Base-by-base conservation (phyloP, 1,140 invertebrate genomes). In the Musca domestica region DNA sequence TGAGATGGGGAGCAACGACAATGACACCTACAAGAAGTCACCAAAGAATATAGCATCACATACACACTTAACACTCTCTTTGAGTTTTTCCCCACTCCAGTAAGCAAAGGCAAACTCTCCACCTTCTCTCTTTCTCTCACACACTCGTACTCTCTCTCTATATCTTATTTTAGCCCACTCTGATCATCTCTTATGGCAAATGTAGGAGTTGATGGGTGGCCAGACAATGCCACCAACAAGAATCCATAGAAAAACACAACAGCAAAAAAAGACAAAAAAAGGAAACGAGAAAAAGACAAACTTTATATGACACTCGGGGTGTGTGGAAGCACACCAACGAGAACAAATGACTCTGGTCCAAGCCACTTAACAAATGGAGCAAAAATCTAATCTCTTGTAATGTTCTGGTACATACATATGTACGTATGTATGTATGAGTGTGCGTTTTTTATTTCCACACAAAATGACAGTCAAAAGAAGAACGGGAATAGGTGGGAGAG, bases 341-440 rank as follows among this genome's bases (percentile, higher is more conserved):
- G n/a, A 61, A 61, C 56, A 61, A 61, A 61, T 61, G 56, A 61
- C 56, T 27, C 27, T 61, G 56, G 56, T 61, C 56, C 56, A 61
- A 61, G 56, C 56, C 56, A 61, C 56, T 61, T 61, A 61, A 61
- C 56, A 61, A 61, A 61, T 61, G 56, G 56, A 61, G 56, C 56
- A 61, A 61, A 52, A 61, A 61, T 61, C 30, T 61, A 61, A 61
- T 61, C 56, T 61, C 34, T 61, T 19, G 34, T 61, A 61, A 61
- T 61, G 56, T 61, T 27, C 34, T 41, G 27, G 27, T 56, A 52
- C 0, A 52, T 66, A 54, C 19, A 25, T 67, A n/a, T 17, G n/a
- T 41, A 1, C 12, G 19, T 66, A 52, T 54, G 15, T 19, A 51
- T 20, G 25, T 17, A 14, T 23, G 22, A 3, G 14, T 54, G 23